Base-by-base conservation (phyloP, 1,140 invertebrate genomes). In the Nixonia krombeini region DNA sequence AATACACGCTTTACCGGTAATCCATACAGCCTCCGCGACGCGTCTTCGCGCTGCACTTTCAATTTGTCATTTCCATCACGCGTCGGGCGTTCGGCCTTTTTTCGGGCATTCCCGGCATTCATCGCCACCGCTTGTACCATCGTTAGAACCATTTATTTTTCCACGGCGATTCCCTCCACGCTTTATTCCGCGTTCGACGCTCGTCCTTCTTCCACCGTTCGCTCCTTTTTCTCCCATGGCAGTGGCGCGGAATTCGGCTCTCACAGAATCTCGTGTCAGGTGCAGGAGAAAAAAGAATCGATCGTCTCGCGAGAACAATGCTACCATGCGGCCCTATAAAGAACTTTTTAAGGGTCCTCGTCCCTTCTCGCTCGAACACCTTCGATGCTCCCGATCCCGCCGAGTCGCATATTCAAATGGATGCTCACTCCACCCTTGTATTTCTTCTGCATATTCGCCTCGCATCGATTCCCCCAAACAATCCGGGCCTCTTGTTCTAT, bases 221-320 rank as follows among this genome's bases (percentile, higher is more conserved):
- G 23, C 25, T 28, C 41, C 46, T 31, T 53, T 58, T 69, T 37
- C 57, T 55, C 52, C 53, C 53, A 26, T 53, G 50, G 28, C 45
- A 44, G 47, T 31, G 49, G 28, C 23, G 47, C 12, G 47, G 47
- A 51, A 51, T 51, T 40, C 26, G 33, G 31, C 31, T 51, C 29
- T 40, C 16, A 45, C 46, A 25, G n/a, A 42, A 44, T 40, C 21
- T 41, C 29, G 37, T 45, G 52, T 47, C 26, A 47, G 26, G 46
- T 53, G 63, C 28, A 17, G 26, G 31, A 18, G 13, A 40, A 38
- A 52, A 31, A 44, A 29, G 38, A 29, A 31, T 21, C 10, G 40
- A 29, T 51, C 52, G 52, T 57, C 28, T 35, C 23, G 31, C 33
- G 44, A 50, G 51, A 62, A 69, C 65, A 63, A 69, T 69, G 58